Percentiles rank a stretch among this genome's conserved stretches.
Conservation (phyloP, 2,797 vertebrate species). For the Podargus strigoides region DNA sequence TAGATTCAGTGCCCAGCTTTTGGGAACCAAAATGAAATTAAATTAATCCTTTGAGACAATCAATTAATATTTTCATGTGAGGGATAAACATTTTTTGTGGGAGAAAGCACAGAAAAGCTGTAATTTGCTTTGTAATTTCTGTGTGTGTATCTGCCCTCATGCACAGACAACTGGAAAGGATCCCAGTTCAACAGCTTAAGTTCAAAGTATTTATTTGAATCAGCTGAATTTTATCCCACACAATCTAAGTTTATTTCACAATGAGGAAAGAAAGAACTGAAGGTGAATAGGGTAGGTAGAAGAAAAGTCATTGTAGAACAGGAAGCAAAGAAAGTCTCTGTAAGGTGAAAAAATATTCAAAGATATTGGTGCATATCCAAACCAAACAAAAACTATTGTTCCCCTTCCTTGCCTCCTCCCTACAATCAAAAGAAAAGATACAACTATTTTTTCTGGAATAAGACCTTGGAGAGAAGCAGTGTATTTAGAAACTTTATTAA, state of each 20-base stretch:
- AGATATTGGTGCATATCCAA: not conserved
- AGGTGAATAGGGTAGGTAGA: not conserved
- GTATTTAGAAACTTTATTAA: not conserved
- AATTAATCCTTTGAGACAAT: not conserved
- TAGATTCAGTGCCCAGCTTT: not conserved
- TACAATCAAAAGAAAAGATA: not conserved
- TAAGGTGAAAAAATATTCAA: not conserved
- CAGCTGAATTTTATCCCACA: not conserved
- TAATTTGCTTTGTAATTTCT: not conserved
- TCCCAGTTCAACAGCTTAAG: not conserved
- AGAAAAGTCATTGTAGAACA: not conserved
- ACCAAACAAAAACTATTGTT: not conserved
- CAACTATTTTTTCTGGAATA: not conserved
- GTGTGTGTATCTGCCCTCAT: not conserved
- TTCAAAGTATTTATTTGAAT: not conserved
- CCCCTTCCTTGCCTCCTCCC: fast-evolving
- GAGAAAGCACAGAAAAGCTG: not conserved
- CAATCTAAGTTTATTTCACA: not conserved
- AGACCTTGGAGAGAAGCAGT: not conserved
- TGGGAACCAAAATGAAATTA: not conserved
- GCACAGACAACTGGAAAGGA: not conserved
- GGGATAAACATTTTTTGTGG: not conserved
- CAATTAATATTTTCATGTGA: not conserved
- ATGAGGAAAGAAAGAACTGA: not conserved
- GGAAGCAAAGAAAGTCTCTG: not conserved